Evolutionary conservation across 2,888 invertebrate genomes (phyloP), one percentile per base, ranked within the genome.

Genomic region (Meteorus cinctellus): DNA sequence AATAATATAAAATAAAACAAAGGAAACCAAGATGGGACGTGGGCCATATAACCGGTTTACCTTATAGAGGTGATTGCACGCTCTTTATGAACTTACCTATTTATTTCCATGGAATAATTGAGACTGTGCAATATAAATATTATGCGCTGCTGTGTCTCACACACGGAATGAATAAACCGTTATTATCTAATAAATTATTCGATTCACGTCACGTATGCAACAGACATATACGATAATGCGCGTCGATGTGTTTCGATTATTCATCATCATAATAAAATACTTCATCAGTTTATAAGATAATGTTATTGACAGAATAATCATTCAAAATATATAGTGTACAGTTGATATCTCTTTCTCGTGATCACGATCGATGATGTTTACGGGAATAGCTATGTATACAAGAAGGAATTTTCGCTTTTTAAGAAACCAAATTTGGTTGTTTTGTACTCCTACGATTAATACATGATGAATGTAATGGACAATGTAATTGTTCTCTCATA

Each of bases 1-100:
- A n/a, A 48, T n/a, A 16, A n/a, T n/a, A 48, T 16, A 4, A 45
- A 67, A 69, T 48, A 31, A 55, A n/a, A 55, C 29, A 55, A 69
- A 29, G 14, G 16, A 16, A n/a, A 16, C n/a, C 55, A 8, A 19
- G 2, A 55, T 24, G 10, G 19, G 8, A 19, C 24, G 10, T 19
- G 10, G 4, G 19, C 4, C n/a, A 19, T 4, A 24, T 0, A 6
- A 19, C 55, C 19, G 55, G 19, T 55, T 55, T 55, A 19, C n/a
- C 8, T 5, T 8, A 8, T 19, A 55, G 19, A 19, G 55, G 19
- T 55, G 55, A 19, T 55, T 55, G 55, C 55, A 24, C 55, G 19
- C 19, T 41, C 8, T 48, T n/a, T 55, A 55, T 19, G 24, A 19
- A 55, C n/a, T 19, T 19, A 55, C 19, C 19, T 4, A 55, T 55